Percentiles rank a stretch among this genome's conserved stretches.
Evolutionary conservation across 2,113 vertebrate genomes (phyloP).

Genomic region (Illadopsis cleaveri): DNA sequence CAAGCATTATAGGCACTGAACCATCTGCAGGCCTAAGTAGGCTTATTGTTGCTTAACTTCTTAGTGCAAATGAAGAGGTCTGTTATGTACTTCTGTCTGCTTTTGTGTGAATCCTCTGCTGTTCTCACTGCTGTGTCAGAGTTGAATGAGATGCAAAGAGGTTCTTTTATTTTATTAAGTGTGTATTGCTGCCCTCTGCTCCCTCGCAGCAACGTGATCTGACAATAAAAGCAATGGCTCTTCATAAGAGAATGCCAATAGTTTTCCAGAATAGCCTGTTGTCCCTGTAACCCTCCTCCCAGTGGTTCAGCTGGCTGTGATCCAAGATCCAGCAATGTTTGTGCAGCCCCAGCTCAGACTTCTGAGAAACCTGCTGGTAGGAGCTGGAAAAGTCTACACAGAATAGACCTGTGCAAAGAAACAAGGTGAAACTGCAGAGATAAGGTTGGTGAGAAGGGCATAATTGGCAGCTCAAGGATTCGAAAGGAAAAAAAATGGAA

Average conservation of each 20-base stretch:
- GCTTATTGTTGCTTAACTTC: constrained; percentile 47
- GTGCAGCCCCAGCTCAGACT: not conserved
- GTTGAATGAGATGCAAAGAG: constrained; percentile 40
- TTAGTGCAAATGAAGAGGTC: constrained; percentile 1
- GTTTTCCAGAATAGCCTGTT: not conserved
- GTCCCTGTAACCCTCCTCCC: not conserved
- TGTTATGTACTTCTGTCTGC: not conserved
- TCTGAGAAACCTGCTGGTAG: not conserved
- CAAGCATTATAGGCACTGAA: not conserved
- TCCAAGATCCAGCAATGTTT: not conserved
- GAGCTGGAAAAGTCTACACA: not conserved
- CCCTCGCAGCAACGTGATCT: not conserved
- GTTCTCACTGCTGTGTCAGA: not conserved
- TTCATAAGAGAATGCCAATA: not conserved
- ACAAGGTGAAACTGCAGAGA: not conserved
- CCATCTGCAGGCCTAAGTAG: constrained; percentile 32
- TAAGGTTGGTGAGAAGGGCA: not conserved
- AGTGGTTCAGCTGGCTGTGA: not conserved
- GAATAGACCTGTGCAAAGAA: not conserved
- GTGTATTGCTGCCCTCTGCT: not conserved
- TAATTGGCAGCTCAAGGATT: not conserved
- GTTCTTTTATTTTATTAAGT: constrained; percentile 4
- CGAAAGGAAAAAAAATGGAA: not conserved
- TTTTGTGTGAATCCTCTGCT: constrained; percentile 5
- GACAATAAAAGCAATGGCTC: not conserved